Evolutionary conservation across 2,797 vertebrate genomes (phyloP).

Genomic region (Alcedo atthis): DNA sequence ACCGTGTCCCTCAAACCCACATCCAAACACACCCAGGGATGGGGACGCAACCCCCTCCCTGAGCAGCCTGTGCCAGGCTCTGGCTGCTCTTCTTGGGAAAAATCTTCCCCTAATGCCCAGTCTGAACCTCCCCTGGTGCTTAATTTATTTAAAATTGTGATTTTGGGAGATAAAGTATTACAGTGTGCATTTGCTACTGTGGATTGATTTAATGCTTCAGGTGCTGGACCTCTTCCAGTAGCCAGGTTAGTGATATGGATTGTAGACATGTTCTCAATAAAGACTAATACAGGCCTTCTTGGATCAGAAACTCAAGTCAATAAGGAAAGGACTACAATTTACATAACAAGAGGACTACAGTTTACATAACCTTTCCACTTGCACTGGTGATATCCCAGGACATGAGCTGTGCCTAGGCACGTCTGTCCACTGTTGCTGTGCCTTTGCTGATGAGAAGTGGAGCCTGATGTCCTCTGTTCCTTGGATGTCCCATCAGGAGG

Average conservation of each 20-base stretch:
- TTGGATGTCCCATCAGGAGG: background rate
- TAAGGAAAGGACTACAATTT: background rate
- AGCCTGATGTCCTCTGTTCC: background rate
- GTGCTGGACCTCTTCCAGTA: background rate
- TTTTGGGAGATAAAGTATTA: background rate
- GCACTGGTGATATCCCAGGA: background rate
- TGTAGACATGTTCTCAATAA: background rate
- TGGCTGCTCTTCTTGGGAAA: too few relatives aligned
- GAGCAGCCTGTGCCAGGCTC: too few relatives aligned
- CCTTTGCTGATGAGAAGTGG: background rate
- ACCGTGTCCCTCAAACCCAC: too few relatives aligned
- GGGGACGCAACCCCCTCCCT: too few relatives aligned
- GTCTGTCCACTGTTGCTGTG: background rate
- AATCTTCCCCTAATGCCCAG: too few relatives aligned
- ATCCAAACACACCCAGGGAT: too few relatives aligned
- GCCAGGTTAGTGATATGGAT: background rate
- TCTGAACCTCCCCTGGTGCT: too few relatives aligned
- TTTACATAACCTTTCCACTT: background rate
- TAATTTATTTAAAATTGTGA: background rate
- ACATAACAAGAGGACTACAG: background rate
- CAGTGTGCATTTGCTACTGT: background rate
- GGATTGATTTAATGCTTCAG: background rate
- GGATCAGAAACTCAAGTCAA: background rate
- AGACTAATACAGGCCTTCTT: background rate
- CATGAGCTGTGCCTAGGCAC: fast-evolving